These are phyloP conservation scores for Serrognathus titanus DNA, from an alignment of 2,888 invertebrate genomes.

Conservation along the genomic window DNA sequence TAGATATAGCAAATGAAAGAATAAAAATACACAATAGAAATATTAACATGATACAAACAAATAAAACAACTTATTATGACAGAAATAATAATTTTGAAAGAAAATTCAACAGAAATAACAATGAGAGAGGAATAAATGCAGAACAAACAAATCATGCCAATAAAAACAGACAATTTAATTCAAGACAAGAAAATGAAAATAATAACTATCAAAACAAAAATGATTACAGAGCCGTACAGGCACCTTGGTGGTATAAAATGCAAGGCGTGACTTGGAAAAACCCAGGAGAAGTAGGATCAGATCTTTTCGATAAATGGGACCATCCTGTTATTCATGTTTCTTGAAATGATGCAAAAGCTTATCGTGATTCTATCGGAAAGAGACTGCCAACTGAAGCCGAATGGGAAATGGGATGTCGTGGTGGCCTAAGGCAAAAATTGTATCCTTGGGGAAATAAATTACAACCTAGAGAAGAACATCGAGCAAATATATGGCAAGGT, in stretches of 20 bases:
- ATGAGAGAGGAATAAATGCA: too few relatives aligned
- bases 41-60: too few relatives aligned
- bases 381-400: slow-evolving; percentile 89
- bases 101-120: too few relatives aligned
- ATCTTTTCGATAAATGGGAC: slow-evolving; percentile 64
- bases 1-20: too few relatives aligned
- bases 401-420: slow-evolving; percentile 91
- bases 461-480: slow-evolving; percentile 69
- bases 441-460: slow-evolving; percentile 95
- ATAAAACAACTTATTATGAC: too few relatives aligned
- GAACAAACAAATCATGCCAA: too few relatives aligned
- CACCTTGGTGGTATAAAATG: slow-evolving; percentile 95
- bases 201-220: too few relatives aligned
- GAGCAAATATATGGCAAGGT: slow-evolving; percentile 70
- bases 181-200: too few relatives aligned
- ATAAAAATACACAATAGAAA: too few relatives aligned
- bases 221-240: slow-evolving; percentile 75
- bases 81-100: too few relatives aligned
- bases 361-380: slow-evolving; percentile 77
- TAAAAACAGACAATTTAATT: too few relatives aligned
- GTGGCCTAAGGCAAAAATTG: slow-evolving; percentile 68
- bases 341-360: slow-evolving; percentile 87
- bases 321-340: slow-evolving; percentile 93
- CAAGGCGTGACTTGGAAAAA: slow-evolving; percentile 75
- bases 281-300: slow-evolving; percentile 71